Evolutionary conservation across 2,113 vertebrate genomes (phyloP), one percentile per base, ranked within the genome.

Genomic region (Motacilla tschutschensis): DNA sequence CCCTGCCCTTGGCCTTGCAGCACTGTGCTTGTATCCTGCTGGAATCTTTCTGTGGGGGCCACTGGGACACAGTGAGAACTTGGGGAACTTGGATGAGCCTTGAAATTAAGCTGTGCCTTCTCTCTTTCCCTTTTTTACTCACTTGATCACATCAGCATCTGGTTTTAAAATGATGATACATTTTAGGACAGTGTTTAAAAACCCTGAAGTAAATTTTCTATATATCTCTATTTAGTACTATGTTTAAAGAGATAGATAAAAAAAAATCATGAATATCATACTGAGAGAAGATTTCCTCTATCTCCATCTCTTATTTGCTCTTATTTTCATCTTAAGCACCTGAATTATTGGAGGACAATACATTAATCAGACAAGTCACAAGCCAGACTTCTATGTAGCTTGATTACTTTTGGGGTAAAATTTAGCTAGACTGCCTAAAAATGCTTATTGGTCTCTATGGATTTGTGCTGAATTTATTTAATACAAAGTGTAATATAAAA

Each of bases 391-490:
- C 35, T 55, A 35, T 5, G n/a, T 26, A 82, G 69, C 35, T 67
- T 82, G 48, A 84, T 90, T 55, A 77, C 9, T 91, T 93, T 91
- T 73, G 17, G 67, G 47, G 38, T 40, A 60, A 40, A 81, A 86
- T 93, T 91, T 82, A 92, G 36, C 71, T 72, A 89, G 74, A 53
- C 54, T 93, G 48, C 79, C 87, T 91, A 85, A 96, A 92, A 80
- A 66, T 55, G 55, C 58, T 86, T 89, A 91, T 78, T 91, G 66
- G 69, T 85, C 84, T 91, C 85, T 58, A 38, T 18, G 63, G 89
- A 91, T 40, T 80, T 91, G 53, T 74, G 71, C 48, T 87, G 88
- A 96, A 90, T 95, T 89, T 82, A 85, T 87, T 93, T 92, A 83
- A 88, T 69, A 79, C 22, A 28, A 79, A 91, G n/a, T 78, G 38